Percentiles rank a stretch among this genome's conserved stretches.
Evolutionary conservation across 2,113 vertebrate genomes (phyloP).

Genomic region (Dryoscopus gambensis): DNA sequence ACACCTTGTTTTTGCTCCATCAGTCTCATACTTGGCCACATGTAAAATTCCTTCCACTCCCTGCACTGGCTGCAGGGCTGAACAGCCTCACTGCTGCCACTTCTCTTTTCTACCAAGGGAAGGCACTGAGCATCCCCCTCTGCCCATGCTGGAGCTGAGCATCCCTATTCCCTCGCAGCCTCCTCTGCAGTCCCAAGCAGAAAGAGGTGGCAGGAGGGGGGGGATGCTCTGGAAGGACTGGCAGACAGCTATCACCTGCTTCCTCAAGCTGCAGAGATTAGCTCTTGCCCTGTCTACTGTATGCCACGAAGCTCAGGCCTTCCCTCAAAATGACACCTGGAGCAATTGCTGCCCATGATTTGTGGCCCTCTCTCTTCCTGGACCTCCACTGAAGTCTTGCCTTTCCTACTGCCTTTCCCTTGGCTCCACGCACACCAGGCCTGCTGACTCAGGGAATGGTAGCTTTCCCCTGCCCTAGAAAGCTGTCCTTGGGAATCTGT

Average conservation of each 20-base stretch:
- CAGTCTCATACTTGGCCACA: not conserved
- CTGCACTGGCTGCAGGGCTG: rapidly evolving
- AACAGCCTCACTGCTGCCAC: rapidly evolving
- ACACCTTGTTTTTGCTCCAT: not conserved
- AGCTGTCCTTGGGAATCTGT: not conserved
- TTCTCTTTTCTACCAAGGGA: not conserved
- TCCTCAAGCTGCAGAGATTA: not conserved
- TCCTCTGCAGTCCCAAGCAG: not conserved
- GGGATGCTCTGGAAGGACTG: not conserved
- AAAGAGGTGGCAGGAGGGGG: not conserved
- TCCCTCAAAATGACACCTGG: not conserved
- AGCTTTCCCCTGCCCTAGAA: not conserved
- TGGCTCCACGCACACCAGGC: not conserved
- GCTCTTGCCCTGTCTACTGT: not conserved
- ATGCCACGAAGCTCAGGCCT: not conserved
- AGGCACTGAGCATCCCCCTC: rapidly evolving
- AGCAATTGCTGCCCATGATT: not conserved
- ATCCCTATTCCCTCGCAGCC: not conserved
- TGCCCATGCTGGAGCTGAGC: not conserved
- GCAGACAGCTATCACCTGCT: not conserved
- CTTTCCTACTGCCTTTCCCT: not conserved
- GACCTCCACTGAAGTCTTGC: not conserved
- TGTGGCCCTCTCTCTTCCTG: not conserved
- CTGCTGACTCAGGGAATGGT: rapidly evolving
- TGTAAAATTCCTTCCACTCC: not conserved